Percentiles rank a stretch among this genome's conserved stretches.
These are phyloP conservation scores for Entelurus aequoreus DNA, from an alignment of 2,113 vertebrate species.

Conservation along the genomic window DNA sequence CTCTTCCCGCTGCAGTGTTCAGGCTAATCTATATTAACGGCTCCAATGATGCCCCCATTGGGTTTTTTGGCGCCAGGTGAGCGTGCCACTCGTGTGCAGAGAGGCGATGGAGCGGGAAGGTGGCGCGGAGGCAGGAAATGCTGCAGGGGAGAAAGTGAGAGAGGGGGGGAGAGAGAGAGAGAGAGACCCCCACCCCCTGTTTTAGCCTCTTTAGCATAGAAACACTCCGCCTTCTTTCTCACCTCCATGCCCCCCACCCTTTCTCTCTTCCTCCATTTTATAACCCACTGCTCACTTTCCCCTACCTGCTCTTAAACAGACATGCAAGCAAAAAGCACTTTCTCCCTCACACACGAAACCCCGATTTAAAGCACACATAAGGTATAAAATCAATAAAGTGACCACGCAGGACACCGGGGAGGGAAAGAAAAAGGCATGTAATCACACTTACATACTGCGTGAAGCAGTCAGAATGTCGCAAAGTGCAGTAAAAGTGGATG, in stretches of 20 bases:
- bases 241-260: neutral
- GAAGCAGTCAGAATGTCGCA: slow-evolving; percentile 27
- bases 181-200: slow-evolving; percentile 3
- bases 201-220: slow-evolving; percentile 5
- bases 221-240: slow-evolving; percentile 4
- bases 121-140: slow-evolving; percentile 58
- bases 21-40: slow-evolving; percentile 71
- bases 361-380: neutral
- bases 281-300: slow-evolving; percentile 8
- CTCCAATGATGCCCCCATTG: slow-evolving; percentile 43
- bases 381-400: slow-evolving; percentile 37
- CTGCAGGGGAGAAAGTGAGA: slow-evolving; percentile 46
- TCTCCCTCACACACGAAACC: neutral
- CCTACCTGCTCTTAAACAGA: slow-evolving; percentile 3
- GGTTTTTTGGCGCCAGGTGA: slow-evolving; percentile 48
- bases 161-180: slow-evolving; percentile 3
- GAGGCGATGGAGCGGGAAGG: slow-evolving; percentile 35
- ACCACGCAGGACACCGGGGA: slow-evolving; percentile 6
- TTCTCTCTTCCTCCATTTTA: slow-evolving; percentile 41
- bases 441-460: slow-evolving; percentile 56
- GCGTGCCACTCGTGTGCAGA: slow-evolving; percentile 22
- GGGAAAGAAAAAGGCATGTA: slow-evolving; percentile 30
- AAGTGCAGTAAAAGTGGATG: neutral
- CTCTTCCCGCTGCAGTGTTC: slow-evolving; percentile 71
- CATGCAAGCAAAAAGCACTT: neutral